Evolutionary conservation across 2,888 invertebrate genomes (phyloP), one percentile per base, ranked within the genome.

Genomic region (Vesta saturnalis): DNA sequence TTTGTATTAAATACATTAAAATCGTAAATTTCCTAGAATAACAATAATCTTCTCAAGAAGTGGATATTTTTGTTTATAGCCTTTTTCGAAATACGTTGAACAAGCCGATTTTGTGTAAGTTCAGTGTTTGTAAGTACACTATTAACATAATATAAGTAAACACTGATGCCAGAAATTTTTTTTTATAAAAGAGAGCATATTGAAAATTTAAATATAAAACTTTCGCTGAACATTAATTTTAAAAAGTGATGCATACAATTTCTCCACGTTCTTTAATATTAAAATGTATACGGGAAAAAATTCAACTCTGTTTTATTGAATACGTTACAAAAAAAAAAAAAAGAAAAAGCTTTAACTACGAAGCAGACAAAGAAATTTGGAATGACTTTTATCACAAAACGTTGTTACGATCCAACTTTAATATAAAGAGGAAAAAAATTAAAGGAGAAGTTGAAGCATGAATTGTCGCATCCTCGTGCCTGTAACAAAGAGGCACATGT

Each of bases 401-500:
- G 49, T 47, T 58, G 43, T 63, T 56, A 56, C 61, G 35, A 49
- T 16, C 43, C 19, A 58, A 47, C 56, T 54, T 58, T 49, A 47
- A 49, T 57, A 43, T 58, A 67, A 49, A 58, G 52, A 66, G 23
- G 61, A 57, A 67, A 62, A 67, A 39, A 67, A 67, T 58, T 57
- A 46, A 61, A 61, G 18, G 39, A 62, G 46, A 64, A 64, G 59
- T 64, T 64, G 54, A 64, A 64, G 64, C 64, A 64, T 64, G 64
- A 64, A 59, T 64, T 64, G 64, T 64, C 59, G 58, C 61, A 62
- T 62, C 67, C 62, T 61, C 56, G 58, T 63, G 64, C 66, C 43
- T 63, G 56, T 35, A 67, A 71, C 71, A 73, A 73, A 72, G 73
- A 71, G 60, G 65, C 69, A 67, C 71, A 72, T 73, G 73, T 71